A percentile compares a stretch with the other conserved stretches of the same genome.
Evolutionary conservation across 2,888 invertebrate species (phyloP).

Genomic region (Troides oblongomaculatus): DNA sequence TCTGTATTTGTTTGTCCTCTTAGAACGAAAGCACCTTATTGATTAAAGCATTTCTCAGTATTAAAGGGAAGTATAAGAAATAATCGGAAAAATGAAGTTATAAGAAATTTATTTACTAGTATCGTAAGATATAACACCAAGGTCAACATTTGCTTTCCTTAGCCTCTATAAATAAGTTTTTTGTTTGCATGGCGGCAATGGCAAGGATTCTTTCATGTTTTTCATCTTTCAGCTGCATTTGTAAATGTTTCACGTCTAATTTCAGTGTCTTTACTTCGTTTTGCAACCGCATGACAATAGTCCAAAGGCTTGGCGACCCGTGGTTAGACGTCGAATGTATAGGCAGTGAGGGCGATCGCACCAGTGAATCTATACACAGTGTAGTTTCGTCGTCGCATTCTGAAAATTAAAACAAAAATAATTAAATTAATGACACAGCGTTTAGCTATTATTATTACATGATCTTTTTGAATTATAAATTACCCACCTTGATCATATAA

Average conservation of each 20-base stretch:
- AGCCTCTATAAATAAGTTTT: slow-evolving; percentile 65
- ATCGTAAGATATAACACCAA: slow-evolving; percentile 27
- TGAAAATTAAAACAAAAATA: slow-evolving; percentile 54
- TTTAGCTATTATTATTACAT: neutral
- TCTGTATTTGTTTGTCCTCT: no score
- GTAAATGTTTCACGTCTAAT: slow-evolving; percentile 79
- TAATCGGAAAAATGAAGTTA: neutral
- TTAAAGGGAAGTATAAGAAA: neutral
- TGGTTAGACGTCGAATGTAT: slow-evolving; percentile 61
- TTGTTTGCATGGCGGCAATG: slow-evolving; percentile 66
- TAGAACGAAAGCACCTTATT: no score
- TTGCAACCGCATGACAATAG: slow-evolving; percentile 87
- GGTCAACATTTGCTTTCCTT: slow-evolving; percentile 74
- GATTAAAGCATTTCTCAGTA: neutral
- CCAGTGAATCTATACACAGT: slow-evolving; percentile 63
- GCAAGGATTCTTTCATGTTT: slow-evolving; percentile 76
- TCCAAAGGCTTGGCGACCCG: slow-evolving; percentile 83
- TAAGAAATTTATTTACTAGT: slow-evolving; percentile 27
- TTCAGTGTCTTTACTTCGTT: slow-evolving; percentile 85
- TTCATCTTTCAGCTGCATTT: slow-evolving; percentile 84
- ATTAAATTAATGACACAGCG: slow-evolving; percentile 38
- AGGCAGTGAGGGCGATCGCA: slow-evolving; percentile 72
- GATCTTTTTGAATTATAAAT: slow-evolving; percentile 16
- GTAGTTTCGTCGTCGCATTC: slow-evolving; percentile 73
- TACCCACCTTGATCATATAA: slow-evolving; percentile 33